Evolutionary conservation across 2,888 invertebrate species (phyloP), one percentile per base, ranked within the genome.

Genomic region (Alloplasta piceator): DNA sequence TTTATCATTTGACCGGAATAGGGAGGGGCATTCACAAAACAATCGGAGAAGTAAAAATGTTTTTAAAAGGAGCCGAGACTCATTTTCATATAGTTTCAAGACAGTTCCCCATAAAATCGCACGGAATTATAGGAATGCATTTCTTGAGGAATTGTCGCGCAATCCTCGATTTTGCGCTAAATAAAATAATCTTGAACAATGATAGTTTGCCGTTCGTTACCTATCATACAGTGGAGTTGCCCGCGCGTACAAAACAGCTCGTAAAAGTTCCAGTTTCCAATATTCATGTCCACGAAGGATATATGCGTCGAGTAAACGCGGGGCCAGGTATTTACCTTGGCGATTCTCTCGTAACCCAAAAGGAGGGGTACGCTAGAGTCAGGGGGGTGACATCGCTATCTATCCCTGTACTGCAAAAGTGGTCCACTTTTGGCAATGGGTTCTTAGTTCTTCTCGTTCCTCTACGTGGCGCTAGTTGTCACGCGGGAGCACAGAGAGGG

Each of bases 51-150:
- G n/a, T 72, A 5, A 63, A 48, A 43, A 61, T 72, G 36, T 38
- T 10, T 1, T 16, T 60, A 9, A 36, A 52, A 26, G 60, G 41
- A 1, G 10, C 60, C 12, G 67, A 75, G n/a, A 75, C 67, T 0
- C 6, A n/a, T n/a, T 75, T 75, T 36, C 75, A 75, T 9, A 66
- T 75, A 1, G 75, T 66, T 5, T 5, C 26, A 2, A 26, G 58
- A 39, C 26, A 56, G 4, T 75, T 75, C 38, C 75, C 74, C 9
- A 74, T 74, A 12, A 55, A 38, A 38, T 6, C 43, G 1, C 56
- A 56, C 4, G 56, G 66, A n/a, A 66, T 74, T n/a, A 64, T 66
- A n/a, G 55, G 74, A n/a, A 66, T 74, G 14, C 52, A 52, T 26
- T 74, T 74, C 12, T 46, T 75, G 12, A 75, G 58, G 46, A 55